These are phyloP conservation scores for Galaxias olidus DNA, from an alignment of 2,797 vertebrate genomes.

Conservation along the genomic window DNA sequence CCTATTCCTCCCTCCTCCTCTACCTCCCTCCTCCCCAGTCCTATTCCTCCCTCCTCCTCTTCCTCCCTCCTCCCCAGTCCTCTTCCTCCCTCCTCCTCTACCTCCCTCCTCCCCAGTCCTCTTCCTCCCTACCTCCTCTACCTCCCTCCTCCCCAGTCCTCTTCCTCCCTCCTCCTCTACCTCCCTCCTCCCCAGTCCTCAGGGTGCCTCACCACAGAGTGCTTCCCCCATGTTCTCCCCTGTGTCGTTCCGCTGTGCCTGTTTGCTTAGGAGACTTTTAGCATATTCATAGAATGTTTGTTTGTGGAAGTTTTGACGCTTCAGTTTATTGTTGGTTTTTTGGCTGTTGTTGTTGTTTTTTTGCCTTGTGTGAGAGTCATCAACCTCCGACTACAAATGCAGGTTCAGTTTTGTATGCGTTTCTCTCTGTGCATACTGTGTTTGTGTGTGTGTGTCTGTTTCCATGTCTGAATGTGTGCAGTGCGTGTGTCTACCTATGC, in stretches of 20 bases:
- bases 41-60: too few relatives aligned
- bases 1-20: slow-evolving; percentile 34
- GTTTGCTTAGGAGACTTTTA: too few relatives aligned
- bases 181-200: too few relatives aligned
- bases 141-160: slow-evolving; percentile 20
- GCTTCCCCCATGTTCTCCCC: slow-evolving; percentile 71
- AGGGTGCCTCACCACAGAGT: slow-evolving; percentile 56
- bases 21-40: neutral
- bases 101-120: too few relatives aligned
- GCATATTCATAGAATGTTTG: too few relatives aligned
- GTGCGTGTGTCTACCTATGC: neutral
- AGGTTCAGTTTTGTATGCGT: too few relatives aligned
- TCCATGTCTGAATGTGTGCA: neutral
- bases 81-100: slow-evolving; percentile 28
- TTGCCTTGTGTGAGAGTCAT: too few relatives aligned
- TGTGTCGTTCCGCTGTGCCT: slow-evolving; percentile 55
- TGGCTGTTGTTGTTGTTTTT: too few relatives aligned
- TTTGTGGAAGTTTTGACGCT: too few relatives aligned
- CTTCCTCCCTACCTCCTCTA: neutral
- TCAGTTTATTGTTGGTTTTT: too few relatives aligned
- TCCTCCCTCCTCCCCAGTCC: slow-evolving; percentile 14
- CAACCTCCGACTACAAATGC: too few relatives aligned
- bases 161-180: slow-evolving; percentile 36
- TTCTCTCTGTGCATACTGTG: too few relatives aligned
- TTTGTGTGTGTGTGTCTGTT: neutral